Conservation (phyloP, 2,113 vertebrate species). For the Microtus ochrogaster region DNA sequence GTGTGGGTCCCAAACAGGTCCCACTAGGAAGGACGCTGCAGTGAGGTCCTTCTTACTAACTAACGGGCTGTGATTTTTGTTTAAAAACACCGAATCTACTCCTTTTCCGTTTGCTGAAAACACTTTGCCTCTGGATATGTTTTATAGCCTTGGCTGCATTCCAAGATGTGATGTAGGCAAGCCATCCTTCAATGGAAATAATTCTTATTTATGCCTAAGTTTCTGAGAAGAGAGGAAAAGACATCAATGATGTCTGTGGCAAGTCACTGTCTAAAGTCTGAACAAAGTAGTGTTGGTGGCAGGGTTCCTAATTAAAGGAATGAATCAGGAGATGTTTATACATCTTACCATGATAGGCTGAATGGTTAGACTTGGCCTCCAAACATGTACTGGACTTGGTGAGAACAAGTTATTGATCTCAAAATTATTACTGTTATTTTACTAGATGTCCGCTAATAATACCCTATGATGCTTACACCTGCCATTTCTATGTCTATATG, state of each 20-base stretch:
- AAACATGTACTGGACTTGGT: neutral
- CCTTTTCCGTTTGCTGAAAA: constrained; percentile 78
- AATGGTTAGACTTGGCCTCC: neutral
- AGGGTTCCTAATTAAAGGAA: constrained; percentile 1
- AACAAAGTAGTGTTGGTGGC: neutral
- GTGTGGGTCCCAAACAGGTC: neutral
- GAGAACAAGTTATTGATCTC: neutral
- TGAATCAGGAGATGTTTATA: neutral
- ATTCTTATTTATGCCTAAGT: constrained; percentile 31
- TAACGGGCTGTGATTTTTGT: constrained; percentile 64
- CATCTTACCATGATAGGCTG: neutral
- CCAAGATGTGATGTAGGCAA: neutral
- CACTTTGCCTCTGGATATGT: constrained; percentile 73
- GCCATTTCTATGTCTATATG: neutral
- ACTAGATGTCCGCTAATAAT: neutral
- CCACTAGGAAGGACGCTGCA: neutral
- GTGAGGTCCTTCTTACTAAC: constrained; percentile 10
- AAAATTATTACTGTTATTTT: neutral
- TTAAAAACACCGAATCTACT: constrained; percentile 80
- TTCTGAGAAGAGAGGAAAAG: neutral
- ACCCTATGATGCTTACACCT: neutral
- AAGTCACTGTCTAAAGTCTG: neutral
- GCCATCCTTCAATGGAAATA: constrained; percentile 41
- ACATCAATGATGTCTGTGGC: neutral
- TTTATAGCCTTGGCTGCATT: constrained; percentile 56